Evolutionary conservation across 1,140 invertebrate species (phyloP), one percentile per base, ranked within the genome.

Genomic region (Formica selysi): DNA sequence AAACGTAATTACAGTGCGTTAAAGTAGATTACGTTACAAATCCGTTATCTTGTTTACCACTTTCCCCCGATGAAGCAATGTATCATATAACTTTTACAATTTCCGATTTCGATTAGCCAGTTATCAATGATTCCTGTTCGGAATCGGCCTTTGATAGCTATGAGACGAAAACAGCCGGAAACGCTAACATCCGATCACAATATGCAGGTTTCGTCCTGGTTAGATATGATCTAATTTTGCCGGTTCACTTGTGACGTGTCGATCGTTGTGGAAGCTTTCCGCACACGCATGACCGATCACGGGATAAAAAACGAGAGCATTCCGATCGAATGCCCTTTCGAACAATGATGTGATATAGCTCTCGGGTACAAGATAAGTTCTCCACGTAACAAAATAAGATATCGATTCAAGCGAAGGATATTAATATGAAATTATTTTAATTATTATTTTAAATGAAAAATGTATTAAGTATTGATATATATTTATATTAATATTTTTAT

Each of bases 11-110:
- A 22, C n/a, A 74, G n/a, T 74, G 3, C 13, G 44, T 48, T 48
- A 48, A 74, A 76, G 54, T 38, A 76, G 29, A 76, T 76, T 76
- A 73, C 48, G 48, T 32, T 54, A 61, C 22, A 54, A 41, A 76
- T 36, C 8, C 26, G 6, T 41, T 19, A 48, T 57, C 32, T n/a
- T 74, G 70, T 74, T 74, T 57, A 36, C n/a, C 32, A 36, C n/a
- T 74, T 51, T 51, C 6, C 36, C 10, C 13, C 1, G 6, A 36
- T 11, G 2, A 26, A 32, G n/a, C 54, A n/a, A 61, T 29, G 5
- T 5, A 61, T 38, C 54, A 76, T 29, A 19, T 76, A 76, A 61
- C 73, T 76, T 76, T 74, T 76, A 59, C 36, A 54, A 76, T 22
- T 76, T 61, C n/a, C 16, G 13, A 36, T 57, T 16, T 19, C n/a